Percentiles rank a stretch among this genome's conserved stretches.
Evolutionary conservation across 2,888 invertebrate genomes (phyloP).

Genomic region (Temnothorax rugatulus): DNA sequence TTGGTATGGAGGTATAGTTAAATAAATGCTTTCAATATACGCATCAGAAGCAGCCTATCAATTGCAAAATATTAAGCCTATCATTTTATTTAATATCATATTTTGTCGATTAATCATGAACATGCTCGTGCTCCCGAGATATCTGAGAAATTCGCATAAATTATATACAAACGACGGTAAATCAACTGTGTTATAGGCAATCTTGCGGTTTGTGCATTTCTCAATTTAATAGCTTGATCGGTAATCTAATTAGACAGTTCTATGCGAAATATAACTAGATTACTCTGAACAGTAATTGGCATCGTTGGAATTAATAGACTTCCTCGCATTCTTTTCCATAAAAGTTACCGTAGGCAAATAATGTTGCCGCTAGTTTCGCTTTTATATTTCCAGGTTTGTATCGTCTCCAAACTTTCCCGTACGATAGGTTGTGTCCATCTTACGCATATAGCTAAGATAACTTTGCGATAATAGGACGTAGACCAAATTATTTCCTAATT

Average conservation of each 20-base stretch:
- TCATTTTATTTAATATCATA: slow-evolving; percentile 32
- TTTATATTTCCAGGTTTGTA: slow-evolving; percentile 14
- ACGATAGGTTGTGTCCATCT: background rate
- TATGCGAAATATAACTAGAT: background rate
- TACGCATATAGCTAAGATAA: background rate
- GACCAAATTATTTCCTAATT: slow-evolving; percentile 30
- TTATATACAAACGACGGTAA: slow-evolving; percentile 14
- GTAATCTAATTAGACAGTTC: slow-evolving; percentile 1
- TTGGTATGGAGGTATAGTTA: background rate
- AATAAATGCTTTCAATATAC: background rate
- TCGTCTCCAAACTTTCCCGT: slow-evolving; percentile 16
- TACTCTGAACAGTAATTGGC: background rate
- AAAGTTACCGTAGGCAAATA: background rate
- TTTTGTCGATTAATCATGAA: slow-evolving; percentile 6
- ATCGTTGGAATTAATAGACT: slow-evolving; percentile 19
- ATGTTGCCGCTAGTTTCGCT: background rate
- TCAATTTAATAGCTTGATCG: background rate
- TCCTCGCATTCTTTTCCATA: slow-evolving; percentile 25
- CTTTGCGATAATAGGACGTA: slow-evolving; percentile 9
- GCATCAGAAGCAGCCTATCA: background rate
- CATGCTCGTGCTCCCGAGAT: background rate
- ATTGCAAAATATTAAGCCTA: slow-evolving; percentile 1
- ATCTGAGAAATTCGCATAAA: background rate
- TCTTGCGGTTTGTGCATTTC: background rate
- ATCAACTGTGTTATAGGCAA: background rate